Percentiles rank a stretch among this genome's conserved stretches.
These are phyloP conservation scores for Bombus superbus DNA, from an alignment of 1,140 invertebrate genomes.

Conservation along the genomic window DNA sequence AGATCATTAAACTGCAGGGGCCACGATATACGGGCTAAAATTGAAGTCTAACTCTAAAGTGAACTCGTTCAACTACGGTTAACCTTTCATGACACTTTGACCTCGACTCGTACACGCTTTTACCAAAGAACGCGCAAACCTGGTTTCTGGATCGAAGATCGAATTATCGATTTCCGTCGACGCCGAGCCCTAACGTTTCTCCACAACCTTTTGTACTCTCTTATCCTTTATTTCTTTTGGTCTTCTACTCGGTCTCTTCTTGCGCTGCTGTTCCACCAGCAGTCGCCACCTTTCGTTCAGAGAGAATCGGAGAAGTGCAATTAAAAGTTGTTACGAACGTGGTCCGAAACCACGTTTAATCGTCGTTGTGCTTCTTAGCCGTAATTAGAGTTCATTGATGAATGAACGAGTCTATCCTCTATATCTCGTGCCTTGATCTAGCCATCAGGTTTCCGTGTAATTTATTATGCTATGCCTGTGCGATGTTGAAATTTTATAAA, in stretches of 20 bases:
- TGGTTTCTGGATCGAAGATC: slow-evolving; percentile 34
- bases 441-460: slow-evolving; percentile 9
- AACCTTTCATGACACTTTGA: slow-evolving; percentile 78
- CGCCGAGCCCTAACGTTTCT: slow-evolving; percentile 22
- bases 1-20: slow-evolving; percentile 78
- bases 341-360: slow-evolving; percentile 57
- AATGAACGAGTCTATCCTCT: slow-evolving; percentile 24
- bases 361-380: slow-evolving; percentile 52
- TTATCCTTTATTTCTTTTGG: slow-evolving; percentile 22
- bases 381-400: slow-evolving; percentile 64
- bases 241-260: slow-evolving; percentile 15
- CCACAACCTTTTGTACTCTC: slow-evolving; percentile 23
- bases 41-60: slow-evolving; percentile 75
- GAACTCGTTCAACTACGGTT: slow-evolving; percentile 77
- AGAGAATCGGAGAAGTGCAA: slow-evolving; percentile 65
- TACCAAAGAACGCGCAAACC: slow-evolving; percentile 40
- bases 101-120: slow-evolving; percentile 50
- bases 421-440: slow-evolving; percentile 36
- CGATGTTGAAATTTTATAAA: not conserved
- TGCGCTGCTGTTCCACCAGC: slow-evolving; percentile 8
- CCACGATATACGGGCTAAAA: slow-evolving; percentile 64
- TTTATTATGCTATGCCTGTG: not conserved
- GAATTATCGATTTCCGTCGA: slow-evolving; percentile 50
- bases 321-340: slow-evolving; percentile 67
- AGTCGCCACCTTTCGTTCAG: not conserved